phyloP scores from a whole-genome alignment of 2,113 vertebrate species.

The Neolamprologus toae region DNA sequence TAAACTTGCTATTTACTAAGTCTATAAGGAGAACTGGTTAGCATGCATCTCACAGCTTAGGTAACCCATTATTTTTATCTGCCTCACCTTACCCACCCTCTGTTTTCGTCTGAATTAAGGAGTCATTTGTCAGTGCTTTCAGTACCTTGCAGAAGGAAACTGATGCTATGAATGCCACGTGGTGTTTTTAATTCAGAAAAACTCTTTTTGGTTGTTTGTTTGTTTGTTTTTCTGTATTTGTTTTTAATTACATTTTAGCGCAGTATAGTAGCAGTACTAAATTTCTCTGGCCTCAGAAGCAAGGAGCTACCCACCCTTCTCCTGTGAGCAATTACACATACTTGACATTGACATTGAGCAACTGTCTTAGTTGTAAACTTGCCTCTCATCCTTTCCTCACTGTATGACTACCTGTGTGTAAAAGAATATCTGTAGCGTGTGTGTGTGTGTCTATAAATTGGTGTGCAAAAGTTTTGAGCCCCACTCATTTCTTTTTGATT shows the following conservation, averaged over 20 bases:
- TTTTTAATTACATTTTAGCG: neutral
- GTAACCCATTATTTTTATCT: conserved; percentile 49
- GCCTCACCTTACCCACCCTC: conserved; percentile 27
- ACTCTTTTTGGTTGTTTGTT: neutral
- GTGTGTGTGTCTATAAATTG: neutral
- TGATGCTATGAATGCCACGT: conserved; percentile 31
- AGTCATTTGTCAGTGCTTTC: conserved; percentile 63
- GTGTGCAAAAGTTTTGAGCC: neutral
- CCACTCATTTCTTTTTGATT: neutral
- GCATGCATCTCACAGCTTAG: conserved; percentile 35
- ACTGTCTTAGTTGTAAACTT: neutral
- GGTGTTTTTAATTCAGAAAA: conserved; percentile 36
- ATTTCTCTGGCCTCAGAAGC: neutral
- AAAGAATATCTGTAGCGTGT: neutral
- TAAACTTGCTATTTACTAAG: neutral
- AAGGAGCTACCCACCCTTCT: neutral
- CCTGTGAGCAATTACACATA: neutral
- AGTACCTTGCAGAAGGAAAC: conserved; percentile 29
- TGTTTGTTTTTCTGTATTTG: neutral
- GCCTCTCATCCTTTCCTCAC: too few relatives aligned
- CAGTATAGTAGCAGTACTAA: neutral
- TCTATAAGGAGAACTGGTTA: conserved; percentile 29
- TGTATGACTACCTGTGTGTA: neutral
- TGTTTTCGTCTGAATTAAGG: conserved; percentile 50
- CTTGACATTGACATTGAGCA: neutral